Conservation (phyloP, 2,888 invertebrate species). For the Macrophya alboannulata region DNA sequence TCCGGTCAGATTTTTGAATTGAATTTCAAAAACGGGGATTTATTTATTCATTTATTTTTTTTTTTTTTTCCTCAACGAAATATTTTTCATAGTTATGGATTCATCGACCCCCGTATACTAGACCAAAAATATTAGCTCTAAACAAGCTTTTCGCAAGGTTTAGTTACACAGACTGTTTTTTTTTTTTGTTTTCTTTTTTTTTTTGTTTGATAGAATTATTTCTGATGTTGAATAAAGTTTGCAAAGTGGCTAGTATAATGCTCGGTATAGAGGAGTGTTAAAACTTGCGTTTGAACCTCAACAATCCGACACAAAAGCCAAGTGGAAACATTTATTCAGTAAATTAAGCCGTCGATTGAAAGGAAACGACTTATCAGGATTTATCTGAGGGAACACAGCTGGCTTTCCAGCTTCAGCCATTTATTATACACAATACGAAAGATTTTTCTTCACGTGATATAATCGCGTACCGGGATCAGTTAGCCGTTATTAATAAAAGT, state of each 20-base stretch:
- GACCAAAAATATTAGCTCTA: neutral
- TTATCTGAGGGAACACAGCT: slow-evolving; percentile 43
- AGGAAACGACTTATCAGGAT: slow-evolving; percentile 61
- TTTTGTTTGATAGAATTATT: neutral
- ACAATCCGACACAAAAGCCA: slow-evolving; percentile 57
- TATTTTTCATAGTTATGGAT: neutral
- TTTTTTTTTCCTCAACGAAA: neutral
- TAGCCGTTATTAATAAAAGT: neutral
- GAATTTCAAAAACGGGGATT: neutral
- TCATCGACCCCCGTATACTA: neutral
- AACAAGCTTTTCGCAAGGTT: neutral
- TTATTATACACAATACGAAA: slow-evolving; percentile 43
- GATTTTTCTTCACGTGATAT: neutral
- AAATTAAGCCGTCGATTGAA: slow-evolving; percentile 61
- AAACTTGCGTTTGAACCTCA: slow-evolving; percentile 65
- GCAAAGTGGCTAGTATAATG: neutral
- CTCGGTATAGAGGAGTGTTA: neutral
- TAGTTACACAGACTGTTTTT: neutral
- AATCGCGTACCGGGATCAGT: neutral
- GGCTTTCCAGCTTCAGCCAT: slow-evolving; percentile 37
- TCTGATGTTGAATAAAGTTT: neutral
- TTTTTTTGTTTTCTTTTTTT: neutral
- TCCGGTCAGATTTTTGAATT: neutral
- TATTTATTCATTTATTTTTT: neutral
- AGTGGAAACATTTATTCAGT: slow-evolving; percentile 64